A percentile compares a stretch with the other conserved stretches of the same genome.
Evolutionary conservation across 2,113 vertebrate genomes (phyloP).

Genomic region (Rhinopomastus cyanomelas): DNA sequence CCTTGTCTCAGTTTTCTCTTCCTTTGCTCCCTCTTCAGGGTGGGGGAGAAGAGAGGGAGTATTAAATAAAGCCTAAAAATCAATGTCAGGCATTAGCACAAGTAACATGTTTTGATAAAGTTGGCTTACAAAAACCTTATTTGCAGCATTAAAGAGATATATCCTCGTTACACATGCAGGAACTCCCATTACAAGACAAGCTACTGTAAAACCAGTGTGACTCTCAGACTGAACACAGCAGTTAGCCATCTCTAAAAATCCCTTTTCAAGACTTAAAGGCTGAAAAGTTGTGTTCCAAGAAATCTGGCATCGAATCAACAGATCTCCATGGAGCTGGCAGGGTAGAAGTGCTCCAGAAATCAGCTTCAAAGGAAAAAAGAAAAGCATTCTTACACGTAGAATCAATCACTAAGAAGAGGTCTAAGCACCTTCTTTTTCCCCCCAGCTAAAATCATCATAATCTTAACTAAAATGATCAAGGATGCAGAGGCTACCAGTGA

Average conservation of each 20-base stretch:
- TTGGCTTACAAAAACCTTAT: not conserved
- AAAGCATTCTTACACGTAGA: not conserved
- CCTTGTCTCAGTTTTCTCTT: not conserved
- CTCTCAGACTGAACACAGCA: constrained; percentile 7
- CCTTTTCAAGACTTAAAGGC: constrained; percentile 10
- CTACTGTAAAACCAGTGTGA: constrained; percentile 23
- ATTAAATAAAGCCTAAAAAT: not conserved
- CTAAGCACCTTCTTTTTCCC: not conserved
- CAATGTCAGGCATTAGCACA: not conserved
- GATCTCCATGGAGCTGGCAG: constrained; percentile 51
- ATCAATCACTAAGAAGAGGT: not conserved
- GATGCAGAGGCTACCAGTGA: not conserved
- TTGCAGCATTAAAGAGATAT: constrained; percentile 8
- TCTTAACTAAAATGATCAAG: not conserved
- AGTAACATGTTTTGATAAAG: constrained; percentile 9
- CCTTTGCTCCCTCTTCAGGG: too few relatives aligned
- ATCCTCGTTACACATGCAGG: not conserved
- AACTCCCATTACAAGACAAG: constrained; percentile 23
- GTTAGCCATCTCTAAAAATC: constrained; percentile 9
- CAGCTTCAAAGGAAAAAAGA: not conserved
- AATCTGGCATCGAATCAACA: constrained; percentile 38
- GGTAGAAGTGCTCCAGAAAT: constrained; percentile 21
- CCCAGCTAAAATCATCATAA: not conserved
- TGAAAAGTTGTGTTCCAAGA: constrained; percentile 39
- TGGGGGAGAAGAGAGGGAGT: too few relatives aligned